Base-by-base conservation (phyloP, 2,888 invertebrate species). In the Drosophila barbarae region DNA sequence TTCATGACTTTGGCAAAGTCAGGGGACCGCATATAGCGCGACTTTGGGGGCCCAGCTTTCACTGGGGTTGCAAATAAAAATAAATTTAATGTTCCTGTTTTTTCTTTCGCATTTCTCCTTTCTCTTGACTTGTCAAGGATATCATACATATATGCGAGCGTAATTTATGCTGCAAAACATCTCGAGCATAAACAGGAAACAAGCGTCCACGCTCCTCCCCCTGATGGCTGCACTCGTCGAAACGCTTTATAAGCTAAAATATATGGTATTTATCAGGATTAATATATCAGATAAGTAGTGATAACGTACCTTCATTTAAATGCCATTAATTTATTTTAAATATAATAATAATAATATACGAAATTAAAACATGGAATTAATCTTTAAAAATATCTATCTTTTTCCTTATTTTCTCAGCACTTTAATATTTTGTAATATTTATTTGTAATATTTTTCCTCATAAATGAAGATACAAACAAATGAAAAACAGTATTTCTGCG, bases 71-170 rank as follows among this genome's bases (percentile, higher is more conserved):
- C 69, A 82, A 85, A 80, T 84, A 86, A 84, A 85, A 86, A 82
- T 86, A 86, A 79, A 87, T 87, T 86, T 85, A 82, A 86, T 84
- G 84, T 87, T 85, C 68, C 74, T 86, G 86, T 82, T 85, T 84
- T 79, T 74, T 44, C 28, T 46, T 30, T 30, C 42, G 13, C 39
- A 39, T 50, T 36, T 35, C 49, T 18, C 49, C 54, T 47, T 66
- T 42, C 23, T 12, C 26, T 47, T 21, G 38, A 15, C 41, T 60
- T 69, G 65, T 54, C 75, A 83, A 67, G 70, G 73, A 74, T 69
- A 68, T 71, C 77, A 77, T 74, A 53, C 30, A 47, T 50, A 47
- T 54, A 15, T 54, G 54, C 46, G 60, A 70, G 74, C 79, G 79
- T 81, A 81, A 81, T 86, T 81, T 81, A 81, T 81, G 86, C 81